Conservation (phyloP, 53 echinoderm and acorn worm species). For the Paracentrotus lividus region DNA sequence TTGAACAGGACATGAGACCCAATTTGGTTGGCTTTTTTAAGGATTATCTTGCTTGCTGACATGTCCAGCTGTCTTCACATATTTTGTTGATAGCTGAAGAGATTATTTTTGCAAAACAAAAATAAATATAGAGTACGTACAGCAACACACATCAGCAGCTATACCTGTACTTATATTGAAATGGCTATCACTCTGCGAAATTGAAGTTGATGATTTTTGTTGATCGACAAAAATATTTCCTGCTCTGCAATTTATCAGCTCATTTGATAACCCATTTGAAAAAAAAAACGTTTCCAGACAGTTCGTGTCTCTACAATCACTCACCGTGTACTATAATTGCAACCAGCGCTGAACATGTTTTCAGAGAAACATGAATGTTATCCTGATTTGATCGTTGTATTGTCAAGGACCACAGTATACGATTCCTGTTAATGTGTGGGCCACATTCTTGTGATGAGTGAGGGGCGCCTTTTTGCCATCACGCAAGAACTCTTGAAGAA, state of each 20-base stretch:
- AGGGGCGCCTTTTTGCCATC: background rate
- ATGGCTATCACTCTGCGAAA: too few species aligned
- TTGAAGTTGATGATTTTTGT: too few species aligned
- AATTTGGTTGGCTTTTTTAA: too few species aligned
- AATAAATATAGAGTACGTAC: too few species aligned
- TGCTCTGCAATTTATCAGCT: background rate
- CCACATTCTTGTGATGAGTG: background rate
- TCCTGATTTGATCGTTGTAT: background rate
- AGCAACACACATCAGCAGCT: too few species aligned
- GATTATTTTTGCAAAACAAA: too few species aligned
- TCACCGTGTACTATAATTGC: background rate
- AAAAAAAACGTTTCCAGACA: background rate
- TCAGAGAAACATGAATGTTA: constrained; percentile 23
- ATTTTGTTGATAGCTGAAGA: too few species aligned
- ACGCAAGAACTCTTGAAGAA: too few species aligned
- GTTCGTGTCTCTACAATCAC: background rate
- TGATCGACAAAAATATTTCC: background rate
- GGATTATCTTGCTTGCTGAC: too few species aligned
- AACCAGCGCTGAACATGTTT: background rate
- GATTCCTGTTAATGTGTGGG: background rate
- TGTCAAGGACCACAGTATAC: background rate
- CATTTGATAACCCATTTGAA: background rate
- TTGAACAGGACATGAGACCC: too few species aligned
- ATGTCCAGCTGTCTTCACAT: too few species aligned
- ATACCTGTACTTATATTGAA: too few species aligned